Percentiles rank a stretch among this genome's conserved stretches.
Conservation (phyloP, 2,113 vertebrate genomes). For the Kobus ellipsiprymnus region DNA sequence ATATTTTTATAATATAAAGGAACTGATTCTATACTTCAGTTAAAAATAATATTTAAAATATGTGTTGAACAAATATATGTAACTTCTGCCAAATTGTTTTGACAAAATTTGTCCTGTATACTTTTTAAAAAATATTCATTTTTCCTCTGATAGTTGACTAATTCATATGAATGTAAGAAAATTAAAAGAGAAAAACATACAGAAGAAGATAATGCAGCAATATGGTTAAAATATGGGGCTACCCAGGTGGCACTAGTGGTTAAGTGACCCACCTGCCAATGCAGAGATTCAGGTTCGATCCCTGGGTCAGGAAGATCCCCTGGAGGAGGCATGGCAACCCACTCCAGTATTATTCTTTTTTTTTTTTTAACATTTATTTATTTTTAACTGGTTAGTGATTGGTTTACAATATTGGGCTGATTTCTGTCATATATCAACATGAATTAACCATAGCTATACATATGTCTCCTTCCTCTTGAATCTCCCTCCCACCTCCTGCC, state of each 20-base stretch:
- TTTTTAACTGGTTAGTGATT: background rate
- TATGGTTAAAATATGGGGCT: background rate
- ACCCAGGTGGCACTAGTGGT: background rate
- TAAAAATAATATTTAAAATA: conserved; percentile 11
- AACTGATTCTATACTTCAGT: background rate
- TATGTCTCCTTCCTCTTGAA: background rate
- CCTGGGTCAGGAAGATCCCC: background rate
- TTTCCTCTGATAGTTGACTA: background rate
- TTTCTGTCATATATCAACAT: background rate
- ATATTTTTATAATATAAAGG: background rate
- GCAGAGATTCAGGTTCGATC: background rate
- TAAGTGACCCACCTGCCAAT: background rate
- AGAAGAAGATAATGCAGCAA: background rate
- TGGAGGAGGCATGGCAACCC: background rate
- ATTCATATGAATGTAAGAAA: background rate
- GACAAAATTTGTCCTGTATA: background rate
- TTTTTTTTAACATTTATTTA: background rate
- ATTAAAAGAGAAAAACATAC: background rate
- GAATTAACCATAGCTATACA: background rate
- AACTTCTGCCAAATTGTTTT: background rate
- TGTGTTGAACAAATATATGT: background rate
- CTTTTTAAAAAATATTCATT: background rate
- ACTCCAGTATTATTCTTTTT: background rate
- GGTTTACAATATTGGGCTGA: background rate
- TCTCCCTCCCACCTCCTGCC: background rate